These are phyloP conservation scores for Leptothorax acervorum DNA, from an alignment of 2,888 invertebrate species.

Conservation along the genomic window DNA sequence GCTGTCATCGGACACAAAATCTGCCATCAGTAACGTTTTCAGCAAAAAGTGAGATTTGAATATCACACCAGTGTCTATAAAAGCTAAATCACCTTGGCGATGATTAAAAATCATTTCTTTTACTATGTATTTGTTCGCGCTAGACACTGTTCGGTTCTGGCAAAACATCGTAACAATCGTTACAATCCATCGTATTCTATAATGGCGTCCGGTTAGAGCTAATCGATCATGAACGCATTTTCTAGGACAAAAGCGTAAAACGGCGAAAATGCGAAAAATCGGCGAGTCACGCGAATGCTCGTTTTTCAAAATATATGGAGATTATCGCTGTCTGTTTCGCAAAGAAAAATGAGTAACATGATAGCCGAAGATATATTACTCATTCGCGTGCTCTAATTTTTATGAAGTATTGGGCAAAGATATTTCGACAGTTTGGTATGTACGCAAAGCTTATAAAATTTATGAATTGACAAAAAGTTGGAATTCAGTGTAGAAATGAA, in stretches of 20 bases:
- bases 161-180: conserved; percentile 11
- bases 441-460: neutral
- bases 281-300: neutral
- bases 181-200: conserved; percentile 3
- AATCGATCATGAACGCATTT: conserved; percentile 18
- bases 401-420: neutral
- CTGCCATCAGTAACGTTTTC: neutral
- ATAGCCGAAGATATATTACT: neutral
- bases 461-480: neutral
- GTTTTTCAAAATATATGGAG: conserved; percentile 10
- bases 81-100: neutral
- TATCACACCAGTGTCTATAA: neutral
- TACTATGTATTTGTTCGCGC: neutral
- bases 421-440: neutral
- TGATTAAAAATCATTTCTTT: neutral
- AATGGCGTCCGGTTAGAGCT: conserved; percentile 5
- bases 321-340: conserved; percentile 7
- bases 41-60: conserved; percentile 15
- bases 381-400: neutral
- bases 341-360: neutral
- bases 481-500: neutral
- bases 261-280: conserved; percentile 7
- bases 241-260: conserved; percentile 23
- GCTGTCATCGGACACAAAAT: neutral
- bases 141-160: neutral